Conservation (phyloP, 1,140 invertebrate species). For the Caenorhabditis briggsae region DNA sequence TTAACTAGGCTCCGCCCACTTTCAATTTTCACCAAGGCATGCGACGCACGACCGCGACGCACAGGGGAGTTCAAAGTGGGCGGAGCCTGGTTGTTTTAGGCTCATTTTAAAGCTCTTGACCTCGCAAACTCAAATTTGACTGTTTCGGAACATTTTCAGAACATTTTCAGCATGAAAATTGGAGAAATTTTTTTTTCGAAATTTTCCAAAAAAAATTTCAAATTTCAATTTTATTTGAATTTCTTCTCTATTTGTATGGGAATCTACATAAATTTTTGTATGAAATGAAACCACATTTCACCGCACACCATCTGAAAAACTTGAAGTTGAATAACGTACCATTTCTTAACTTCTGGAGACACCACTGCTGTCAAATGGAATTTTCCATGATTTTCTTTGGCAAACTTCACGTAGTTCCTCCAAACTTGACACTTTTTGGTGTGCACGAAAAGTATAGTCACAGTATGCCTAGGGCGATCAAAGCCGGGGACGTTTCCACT, state of each 20-base stretch:
- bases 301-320: too few relatives aligned
- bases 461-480: neutral
- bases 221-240: neutral
- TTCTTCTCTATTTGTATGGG: too few relatives aligned
- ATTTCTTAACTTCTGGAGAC: conserved; percentile 5
- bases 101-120: too few relatives aligned
- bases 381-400: conserved; percentile 39
- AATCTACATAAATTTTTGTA: too few relatives aligned
- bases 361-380: conserved; percentile 37
- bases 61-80: too few relatives aligned
- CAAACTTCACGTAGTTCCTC: conserved; percentile 48
- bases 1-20: too few relatives aligned
- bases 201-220: neutral
- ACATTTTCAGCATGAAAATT: too few relatives aligned
- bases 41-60: too few relatives aligned
- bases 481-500: conserved; percentile 52
- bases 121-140: neutral
- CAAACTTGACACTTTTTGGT: conserved; percentile 28
- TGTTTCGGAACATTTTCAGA: neutral
- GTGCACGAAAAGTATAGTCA: conserved; percentile 12
- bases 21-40: too few relatives aligned
- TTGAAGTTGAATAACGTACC: too few relatives aligned
- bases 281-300: too few relatives aligned
- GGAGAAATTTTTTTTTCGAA: neutral
- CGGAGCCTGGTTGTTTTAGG: too few relatives aligned